phyloP scores from a whole-genome alignment of 1,140 invertebrate genomes.

The Gryon sp. region DNA sequence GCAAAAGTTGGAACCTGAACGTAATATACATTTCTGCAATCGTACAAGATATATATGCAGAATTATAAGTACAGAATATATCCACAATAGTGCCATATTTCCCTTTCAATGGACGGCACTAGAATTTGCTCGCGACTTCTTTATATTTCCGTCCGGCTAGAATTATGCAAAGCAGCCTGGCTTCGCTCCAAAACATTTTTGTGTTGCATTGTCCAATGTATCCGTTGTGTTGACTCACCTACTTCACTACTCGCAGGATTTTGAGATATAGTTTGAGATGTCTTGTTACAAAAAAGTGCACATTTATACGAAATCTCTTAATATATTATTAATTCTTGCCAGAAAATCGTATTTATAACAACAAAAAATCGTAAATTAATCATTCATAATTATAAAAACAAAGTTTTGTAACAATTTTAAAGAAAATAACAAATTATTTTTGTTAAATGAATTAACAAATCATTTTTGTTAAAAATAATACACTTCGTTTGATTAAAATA shows the following conservation, averaged over 20 bases:
- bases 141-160: constrained; percentile 49
- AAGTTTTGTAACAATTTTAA: no score
- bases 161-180: constrained; percentile 60
- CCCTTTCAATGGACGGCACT: constrained; percentile 45
- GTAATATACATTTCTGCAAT: constrained; percentile 16
- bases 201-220: constrained; percentile 36
- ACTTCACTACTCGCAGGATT: constrained; percentile 24
- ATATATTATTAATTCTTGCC: no score
- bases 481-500: no score
- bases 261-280: constrained; percentile 42
- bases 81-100: constrained; percentile 51
- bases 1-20: not conserved
- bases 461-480: no score
- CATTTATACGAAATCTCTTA: no score
- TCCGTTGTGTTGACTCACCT: constrained; percentile 25
- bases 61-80: constrained; percentile 47
- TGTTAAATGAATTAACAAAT: no score
- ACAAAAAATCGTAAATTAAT: no score
- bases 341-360: no score
- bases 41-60: constrained; percentile 25
- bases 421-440: no score
- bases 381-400: no score
- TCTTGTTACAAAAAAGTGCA: constrained; percentile 20
- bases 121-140: constrained; percentile 50
- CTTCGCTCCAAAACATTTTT: constrained; percentile 54